Evolutionary conservation across 2,888 invertebrate species (phyloP), one percentile per base, ranked within the genome.

Genomic region (Rapana venosa): DNA sequence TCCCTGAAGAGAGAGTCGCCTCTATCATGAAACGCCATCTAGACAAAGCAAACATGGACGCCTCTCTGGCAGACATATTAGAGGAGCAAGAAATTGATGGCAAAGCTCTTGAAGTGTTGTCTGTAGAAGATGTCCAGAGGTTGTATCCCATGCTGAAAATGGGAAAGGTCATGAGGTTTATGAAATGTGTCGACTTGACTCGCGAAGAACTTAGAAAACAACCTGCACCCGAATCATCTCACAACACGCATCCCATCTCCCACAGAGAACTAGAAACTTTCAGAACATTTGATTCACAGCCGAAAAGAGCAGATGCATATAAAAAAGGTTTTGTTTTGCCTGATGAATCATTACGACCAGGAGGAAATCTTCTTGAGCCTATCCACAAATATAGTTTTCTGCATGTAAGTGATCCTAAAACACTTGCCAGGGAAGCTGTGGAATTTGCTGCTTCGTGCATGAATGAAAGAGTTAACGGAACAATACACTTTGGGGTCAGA

Each of bases 391-490:
- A 83, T 22, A 20, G 56, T 56, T 8, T 77, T 11, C 1, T 26
- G 0, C 36, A 13, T 13, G 22, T 20, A 20, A 4, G 22, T 15
- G 32, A 83, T 22, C 6, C 22, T 5, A 22, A 36, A 8, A 47
- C n/a, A 20, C 8, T 83, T 47, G 81, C 81, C 6, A 36, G 5
- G 22, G 36, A 83, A 83, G 22, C 81, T 8, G 22, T 83, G 13
- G 26, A 11, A 5, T 83, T 83, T 83, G 81, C 81, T 22, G 81
- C 81, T 22, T 36, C 81, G 22, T 83, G 81, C 81, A 83, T 83
- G 81, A 83, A 83, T 36, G 81, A 83, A n/a, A 36, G 81, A 36
- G 81, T 32, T 22, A 83, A 83, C 26, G 81, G 81, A 22, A 83
- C 81, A 2, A 83, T 83, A 36, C 81, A 83, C 47, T 83, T 83